phyloP scores from a whole-genome alignment of 2,797 vertebrate species.

The Rhabdophis nuchalis region DNA sequence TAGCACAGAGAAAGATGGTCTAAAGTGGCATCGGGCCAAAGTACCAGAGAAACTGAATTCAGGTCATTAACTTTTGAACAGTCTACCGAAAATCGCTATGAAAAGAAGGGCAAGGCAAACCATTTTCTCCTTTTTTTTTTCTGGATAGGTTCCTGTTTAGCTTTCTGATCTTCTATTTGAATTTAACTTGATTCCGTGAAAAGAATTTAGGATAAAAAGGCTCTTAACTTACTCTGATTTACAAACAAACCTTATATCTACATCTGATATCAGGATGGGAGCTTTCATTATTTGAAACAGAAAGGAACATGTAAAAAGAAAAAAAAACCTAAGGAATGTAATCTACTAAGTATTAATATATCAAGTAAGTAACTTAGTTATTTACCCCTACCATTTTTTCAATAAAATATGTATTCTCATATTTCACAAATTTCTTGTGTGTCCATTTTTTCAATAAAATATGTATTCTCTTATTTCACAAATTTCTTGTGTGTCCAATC shows the following conservation, averaged over 20 bases:
- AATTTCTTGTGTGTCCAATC: not conserved
- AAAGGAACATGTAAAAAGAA: not conserved
- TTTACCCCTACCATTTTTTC: not conserved
- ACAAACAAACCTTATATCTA: not conserved
- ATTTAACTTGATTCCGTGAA: not conserved
- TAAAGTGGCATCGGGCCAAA: slow-evolving; percentile 34
- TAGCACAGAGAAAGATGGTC: slow-evolving; percentile 26
- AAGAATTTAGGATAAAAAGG: not conserved
- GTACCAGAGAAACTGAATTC: slow-evolving; percentile 46
- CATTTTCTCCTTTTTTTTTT: not conserved
- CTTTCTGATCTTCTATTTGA: not conserved
- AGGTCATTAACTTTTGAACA: slow-evolving; percentile 55
- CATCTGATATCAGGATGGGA: not conserved
- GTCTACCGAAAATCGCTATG: slow-evolving; percentile 36
- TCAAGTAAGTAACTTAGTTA: not conserved
- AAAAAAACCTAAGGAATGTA: not conserved
- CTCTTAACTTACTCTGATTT: not conserved
- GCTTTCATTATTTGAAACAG: not conserved
- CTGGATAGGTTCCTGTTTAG: not conserved
- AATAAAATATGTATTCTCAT: not conserved
- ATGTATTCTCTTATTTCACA: not conserved
- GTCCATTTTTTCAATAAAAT: not conserved
- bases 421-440: not conserved
- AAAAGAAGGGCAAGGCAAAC: slow-evolving; percentile 36
- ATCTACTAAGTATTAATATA: not conserved